These are phyloP conservation scores for Boloria selene DNA, from an alignment of 2,888 invertebrate species.

Conservation along the genomic window DNA sequence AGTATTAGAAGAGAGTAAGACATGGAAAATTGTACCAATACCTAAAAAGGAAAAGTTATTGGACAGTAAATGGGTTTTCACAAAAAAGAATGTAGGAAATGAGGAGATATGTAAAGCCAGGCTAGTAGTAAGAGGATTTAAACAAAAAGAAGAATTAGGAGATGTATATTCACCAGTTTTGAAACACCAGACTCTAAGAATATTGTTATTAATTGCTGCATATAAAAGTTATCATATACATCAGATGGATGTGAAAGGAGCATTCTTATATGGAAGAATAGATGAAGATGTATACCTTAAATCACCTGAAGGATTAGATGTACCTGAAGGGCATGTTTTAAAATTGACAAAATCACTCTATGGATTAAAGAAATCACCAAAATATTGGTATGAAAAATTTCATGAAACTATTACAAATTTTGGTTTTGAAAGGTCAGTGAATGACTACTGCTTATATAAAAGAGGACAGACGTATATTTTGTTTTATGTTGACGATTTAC, in stretches of 20 bases:
- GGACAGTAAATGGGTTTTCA: constrained; percentile 23
- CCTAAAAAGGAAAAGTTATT: neutral
- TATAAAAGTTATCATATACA: constrained; percentile 1
- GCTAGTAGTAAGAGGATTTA: constrained; percentile 25
- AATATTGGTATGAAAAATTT: constrained; percentile 35
- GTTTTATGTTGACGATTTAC: constrained; percentile 28
- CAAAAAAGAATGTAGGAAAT: constrained; percentile 20
- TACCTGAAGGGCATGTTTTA: constrained; percentile 31
- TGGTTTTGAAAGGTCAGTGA: constrained; percentile 23
- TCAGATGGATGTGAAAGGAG: constrained; percentile 32
- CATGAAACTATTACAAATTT: constrained; percentile 21
- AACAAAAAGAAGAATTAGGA: constrained; percentile 18
- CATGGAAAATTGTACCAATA: constrained; percentile 3
- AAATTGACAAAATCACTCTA: constrained; percentile 36
- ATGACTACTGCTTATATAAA: constrained; percentile 33
- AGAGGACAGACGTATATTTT: constrained; percentile 11
- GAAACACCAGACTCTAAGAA: constrained; percentile 14
- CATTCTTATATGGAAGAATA: constrained; percentile 42
- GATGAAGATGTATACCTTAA: constrained; percentile 10
- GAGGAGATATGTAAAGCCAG: constrained; percentile 11
- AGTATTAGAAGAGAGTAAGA: constrained; percentile 4
- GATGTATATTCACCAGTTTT: constrained; percentile 23
- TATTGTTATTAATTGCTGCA: constrained; percentile 2
- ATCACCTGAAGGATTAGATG: constrained; percentile 4
- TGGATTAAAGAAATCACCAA: constrained; percentile 34